A percentile compares a stretch with the other conserved stretches of the same genome.
These are phyloP conservation scores for Notarius lentiginosus DNA, from an alignment of 2,113 vertebrate genomes.

Conservation along the genomic window DNA sequence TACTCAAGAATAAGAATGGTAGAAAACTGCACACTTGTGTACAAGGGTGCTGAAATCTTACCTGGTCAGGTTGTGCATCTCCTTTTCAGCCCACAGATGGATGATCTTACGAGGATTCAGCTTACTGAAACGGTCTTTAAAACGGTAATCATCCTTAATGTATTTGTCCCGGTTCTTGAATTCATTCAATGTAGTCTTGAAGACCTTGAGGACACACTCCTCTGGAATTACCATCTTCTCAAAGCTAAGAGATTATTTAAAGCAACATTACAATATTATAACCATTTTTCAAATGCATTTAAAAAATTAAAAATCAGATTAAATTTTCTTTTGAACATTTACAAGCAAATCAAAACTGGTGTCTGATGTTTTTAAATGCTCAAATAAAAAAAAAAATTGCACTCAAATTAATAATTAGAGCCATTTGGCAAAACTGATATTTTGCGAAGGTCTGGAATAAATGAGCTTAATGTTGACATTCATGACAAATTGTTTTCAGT, in stretches of 20 bases:
- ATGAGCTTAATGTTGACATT: no score
- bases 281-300: not conserved
- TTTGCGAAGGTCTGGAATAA: not conserved
- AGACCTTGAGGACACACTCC: conserved; percentile 96
- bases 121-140: conserved; percentile 96
- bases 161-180: conserved; percentile 98
- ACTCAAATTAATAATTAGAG: not conserved
- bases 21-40: not conserved
- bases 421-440: not conserved
- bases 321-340: not conserved
- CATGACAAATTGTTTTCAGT: no score
- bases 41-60: conserved; percentile 47
- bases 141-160: conserved; percentile 97
- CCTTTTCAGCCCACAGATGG: conserved; percentile 97
- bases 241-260: conserved; percentile 61
- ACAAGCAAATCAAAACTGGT: not conserved
- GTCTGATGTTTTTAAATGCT: not conserved
- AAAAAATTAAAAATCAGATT: not conserved
- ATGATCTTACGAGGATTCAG: conserved; percentile 96
- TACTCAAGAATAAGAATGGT: not conserved
- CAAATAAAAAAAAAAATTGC: not conserved
- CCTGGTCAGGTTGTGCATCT: conserved; percentile 96
- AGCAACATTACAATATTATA: not conserved
- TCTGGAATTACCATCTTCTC: conserved; percentile 79
- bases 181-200: conserved; percentile 97